A percentile compares a stretch with the other conserved stretches of the same genome.
These are phyloP conservation scores for Drosophila neoperkinsi DNA, from an alignment of 2,888 invertebrate species.

Conservation along the genomic window DNA sequence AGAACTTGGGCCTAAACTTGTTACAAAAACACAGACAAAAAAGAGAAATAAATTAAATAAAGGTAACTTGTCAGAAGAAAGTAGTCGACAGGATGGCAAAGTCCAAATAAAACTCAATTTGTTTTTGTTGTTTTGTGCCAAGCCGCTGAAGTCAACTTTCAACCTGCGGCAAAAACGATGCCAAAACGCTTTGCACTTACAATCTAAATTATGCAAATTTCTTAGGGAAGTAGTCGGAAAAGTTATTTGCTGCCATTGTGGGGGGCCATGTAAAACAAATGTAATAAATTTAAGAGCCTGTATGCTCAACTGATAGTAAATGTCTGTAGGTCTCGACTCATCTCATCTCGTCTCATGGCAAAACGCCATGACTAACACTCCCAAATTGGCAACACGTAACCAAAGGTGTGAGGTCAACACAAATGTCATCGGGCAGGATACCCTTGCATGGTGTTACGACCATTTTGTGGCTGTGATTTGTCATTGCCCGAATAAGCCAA, in stretches of 20 bases:
- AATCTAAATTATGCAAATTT: constrained; percentile 73
- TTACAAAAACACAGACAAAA: constrained; percentile 4
- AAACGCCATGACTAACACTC: constrained; percentile 5
- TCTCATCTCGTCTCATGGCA: constrained; percentile 13
- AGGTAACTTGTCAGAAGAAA: constrained; percentile 25
- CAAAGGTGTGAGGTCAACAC: constrained; percentile 21
- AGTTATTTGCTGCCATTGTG: constrained; percentile 51
- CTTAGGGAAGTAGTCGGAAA: constrained; percentile 60
- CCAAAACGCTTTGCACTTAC: constrained; percentile 62
- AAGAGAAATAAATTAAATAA: constrained; percentile 18
- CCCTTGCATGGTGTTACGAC: constrained; percentile 3
- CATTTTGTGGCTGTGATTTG: constrained; percentile 48
- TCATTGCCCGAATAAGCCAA: constrained; percentile 44
- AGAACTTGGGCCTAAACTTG: constrained; percentile 23
- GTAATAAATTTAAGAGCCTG: constrained; percentile 76
- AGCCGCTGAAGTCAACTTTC: constrained; percentile 13
- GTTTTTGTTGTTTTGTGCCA: constrained; percentile 40
- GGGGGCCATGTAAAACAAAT: constrained; percentile 62
- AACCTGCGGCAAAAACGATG: constrained; percentile 38
- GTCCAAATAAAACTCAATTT: constrained; percentile 59
- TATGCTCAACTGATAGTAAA: constrained; percentile 64
- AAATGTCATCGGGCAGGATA: constrained; percentile 10
- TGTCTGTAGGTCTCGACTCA: constrained; percentile 14
- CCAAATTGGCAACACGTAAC: constrained; percentile 10
- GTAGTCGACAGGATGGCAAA: constrained; percentile 15